Base-by-base conservation (phyloP, 2,113 vertebrate species). In the Ovibos moschatus region DNA sequence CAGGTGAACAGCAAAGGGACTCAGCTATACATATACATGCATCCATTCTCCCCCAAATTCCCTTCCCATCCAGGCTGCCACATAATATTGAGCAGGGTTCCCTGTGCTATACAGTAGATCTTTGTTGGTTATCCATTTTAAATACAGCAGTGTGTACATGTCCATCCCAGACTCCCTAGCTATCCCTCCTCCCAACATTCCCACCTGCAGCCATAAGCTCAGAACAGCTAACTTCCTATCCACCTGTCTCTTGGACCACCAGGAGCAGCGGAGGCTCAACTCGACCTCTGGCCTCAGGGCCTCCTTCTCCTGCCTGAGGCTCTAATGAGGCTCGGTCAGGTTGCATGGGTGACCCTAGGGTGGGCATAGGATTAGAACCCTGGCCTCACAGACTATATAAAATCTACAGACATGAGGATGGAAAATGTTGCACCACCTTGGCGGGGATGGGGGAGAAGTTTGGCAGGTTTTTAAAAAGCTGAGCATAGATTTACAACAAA, bases 281-380 rank as follows among this genome's bases (percentile, higher is more conserved):
- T 5, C 17, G 0, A 27, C 15, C 10, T 25, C 7, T 17, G 19
- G 2, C 47, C 7, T 0, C 0, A 58, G 27, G 19, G 45, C 47
- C 57, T 25, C 2, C 0, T 71, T n/a, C 16, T 10, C 28, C 40
- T 45, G 51, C 6, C 55, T 7, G 4, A 25, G 62, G 33, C 81
- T 57, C 53, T 11, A 33, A 28, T n/a, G 6, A n/a, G 30, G 17
- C 50, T 43, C 5, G 0, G 3, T 62, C 53, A 62, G 89, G 33
- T 57, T 51, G 14, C 33, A 3, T 4, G 21, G 17, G 36, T 82
- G 45, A 47, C 45, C 23, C 53, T 43, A 15, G 27, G 40, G 36
- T 86, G 51, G 47, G 40, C 33, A n/a, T 43, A 15, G 28, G 12
- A 53, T 25, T 28, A 5, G 60, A 82, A 43, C 19, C 25, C 43